Evolutionary conservation across 2,888 invertebrate species (phyloP), one percentile per base, ranked within the genome.

Genomic region (Rhopalosiphum nymphaeae): DNA sequence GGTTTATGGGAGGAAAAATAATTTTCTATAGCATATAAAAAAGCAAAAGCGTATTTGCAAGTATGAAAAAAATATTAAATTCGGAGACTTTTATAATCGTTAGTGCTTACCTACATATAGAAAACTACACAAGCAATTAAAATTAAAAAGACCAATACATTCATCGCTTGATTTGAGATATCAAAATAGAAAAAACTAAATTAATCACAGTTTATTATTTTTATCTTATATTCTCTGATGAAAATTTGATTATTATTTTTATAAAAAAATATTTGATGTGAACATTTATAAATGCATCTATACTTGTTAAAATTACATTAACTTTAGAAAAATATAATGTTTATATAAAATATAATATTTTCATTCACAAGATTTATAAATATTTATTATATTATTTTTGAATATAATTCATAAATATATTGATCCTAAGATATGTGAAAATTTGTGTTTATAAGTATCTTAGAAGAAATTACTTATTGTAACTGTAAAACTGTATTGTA

Each of bases 11-110:
- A 26, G 36, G 29, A 92, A 91, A 91, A 91, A 91, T 91, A 25
- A 86, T 61, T 91, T 87, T 92, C 86, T 87, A 87, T 46, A 87
- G 91, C n/a, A 44, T 42, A 53, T 46, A n/a, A 57, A 91, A 56
- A 85, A 85, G 44, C 3, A 53, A 78, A 78, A 91, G 25, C 84
- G 16, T 53, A 84, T 78, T 49, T 78, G 36, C 53, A 42, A 84
- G 53, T 42, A 85, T 36, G 86, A 13, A 29, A 86, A 11, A 86
- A 46, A 86, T 46, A 46, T 86, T 46, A 21, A 21, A 78, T 36
- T 78, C 36, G 36, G 78, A 85, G 44, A 85, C 29, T 85, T 26
- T n/a, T 88, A 49, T 88, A 88, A 88, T 53, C 36, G 87, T 88
- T 49, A 21, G n/a, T 5, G 49, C 42, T 44, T 44, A 42, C 21